Evolutionary conservation across 1,140 invertebrate species (phyloP), one percentile per base, ranked within the genome.

Genomic region (Euschistus heros): DNA sequence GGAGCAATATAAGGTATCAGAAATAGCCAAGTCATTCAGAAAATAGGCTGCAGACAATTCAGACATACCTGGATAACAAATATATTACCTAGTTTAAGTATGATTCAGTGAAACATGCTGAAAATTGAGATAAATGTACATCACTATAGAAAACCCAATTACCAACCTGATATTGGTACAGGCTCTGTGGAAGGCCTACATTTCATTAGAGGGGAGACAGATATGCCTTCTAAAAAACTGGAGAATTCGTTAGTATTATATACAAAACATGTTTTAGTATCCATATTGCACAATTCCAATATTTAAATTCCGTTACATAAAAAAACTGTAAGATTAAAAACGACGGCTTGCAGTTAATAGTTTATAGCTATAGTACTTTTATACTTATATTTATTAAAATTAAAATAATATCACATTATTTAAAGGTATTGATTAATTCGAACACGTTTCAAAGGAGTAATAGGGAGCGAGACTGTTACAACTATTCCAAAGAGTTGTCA

Each of bases 181-280:
- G 74, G 68, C 74, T 73, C 70, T 67, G 76, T 74, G 59, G 80
- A 75, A 15, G 78, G 75, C 67, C 80, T 77, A 13, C 76, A 76
- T 68, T 82, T 74, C 81, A 84, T 83, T 63, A 81, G 82, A 65
- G 80, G 76, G 55, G 82, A 80, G 37, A 83, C 78, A 75, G 80
- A 78, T 30, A 84, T 76, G 14, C 81, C 82, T 66, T 75, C 78
- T 0, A 81, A 74, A 10, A 83, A 73, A 68, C 75, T 75, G 64
- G 77, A 73, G 69, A 80, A 82, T 42, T 78, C 75, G 65, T 81
- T 76, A 63, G 76, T 71, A 66, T 83, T 79, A 68, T 79, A 80
- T 67, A 83, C 75, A 37, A 54, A 65, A 54, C 61, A 69, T 15
- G 63, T 22, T 60, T 64, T 62, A 1, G 66, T 54, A 17, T 24